These are phyloP conservation scores for Cephus rjabovi DNA, from an alignment of 2,888 invertebrate species.

Conservation along the genomic window DNA sequence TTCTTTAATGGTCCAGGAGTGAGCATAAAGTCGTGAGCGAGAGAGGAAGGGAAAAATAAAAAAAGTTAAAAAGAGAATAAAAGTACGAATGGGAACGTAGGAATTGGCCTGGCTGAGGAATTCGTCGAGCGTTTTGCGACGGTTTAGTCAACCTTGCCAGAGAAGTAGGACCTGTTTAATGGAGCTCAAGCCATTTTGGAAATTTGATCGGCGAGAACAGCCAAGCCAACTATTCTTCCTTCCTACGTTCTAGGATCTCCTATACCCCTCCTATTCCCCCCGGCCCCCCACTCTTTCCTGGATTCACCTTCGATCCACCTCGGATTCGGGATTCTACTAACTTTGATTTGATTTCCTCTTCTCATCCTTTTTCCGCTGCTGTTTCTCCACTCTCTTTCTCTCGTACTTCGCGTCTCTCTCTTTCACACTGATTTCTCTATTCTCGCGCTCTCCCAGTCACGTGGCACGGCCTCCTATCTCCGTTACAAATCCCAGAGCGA, in stretches of 20 bases:
- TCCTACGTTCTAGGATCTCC: background rate
- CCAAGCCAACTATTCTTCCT: constrained; percentile 41
- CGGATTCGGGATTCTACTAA: constrained; percentile 50
- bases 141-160: constrained; percentile 39
- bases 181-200: constrained; percentile 56
- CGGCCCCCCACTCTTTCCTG: background rate
- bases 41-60: constrained; percentile 14
- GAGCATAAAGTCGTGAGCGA: constrained; percentile 8
- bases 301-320: constrained; percentile 3
- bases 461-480: background rate
- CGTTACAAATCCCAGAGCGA: constrained; percentile 41
- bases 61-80: background rate
- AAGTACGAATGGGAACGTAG: background rate
- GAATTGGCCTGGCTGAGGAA: constrained; percentile 28
- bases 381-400: constrained; percentile 27
- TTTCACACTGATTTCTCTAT: constrained; percentile 9
- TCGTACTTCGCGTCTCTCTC: constrained; percentile 29
- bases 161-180: constrained; percentile 52
- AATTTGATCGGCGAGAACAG: constrained; percentile 59
- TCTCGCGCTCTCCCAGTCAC: constrained; percentile 11
- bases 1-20: background rate
- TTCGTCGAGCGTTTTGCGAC: constrained; percentile 46
- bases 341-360: constrained; percentile 57
- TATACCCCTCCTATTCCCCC: constrained; percentile 3
- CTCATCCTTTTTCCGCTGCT: constrained; percentile 11